Evolutionary conservation across 92 coral and sea anemone species (phyloP).

Genomic region (Porites cylindrica): DNA sequence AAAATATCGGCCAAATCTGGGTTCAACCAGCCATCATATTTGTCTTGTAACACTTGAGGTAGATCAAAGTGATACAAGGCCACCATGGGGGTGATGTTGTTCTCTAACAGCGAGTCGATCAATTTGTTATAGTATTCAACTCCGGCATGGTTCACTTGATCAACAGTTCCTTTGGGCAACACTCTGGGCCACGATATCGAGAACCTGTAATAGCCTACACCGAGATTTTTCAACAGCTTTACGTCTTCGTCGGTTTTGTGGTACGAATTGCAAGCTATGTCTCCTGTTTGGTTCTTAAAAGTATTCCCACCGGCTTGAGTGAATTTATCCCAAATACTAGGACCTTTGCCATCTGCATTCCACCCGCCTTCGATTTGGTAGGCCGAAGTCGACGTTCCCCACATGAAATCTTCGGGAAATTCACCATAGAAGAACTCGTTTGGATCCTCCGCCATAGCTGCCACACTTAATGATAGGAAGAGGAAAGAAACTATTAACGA

Average conservation of each 20-base stretch:
- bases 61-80: constrained; percentile 89
- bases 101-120: constrained; percentile 70
- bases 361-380: constrained; percentile 96
- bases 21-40: constrained; percentile 79
- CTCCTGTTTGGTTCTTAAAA: constrained; percentile 73
- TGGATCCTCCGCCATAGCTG: constrained; percentile 23
- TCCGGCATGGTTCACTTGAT: constrained; percentile 70
- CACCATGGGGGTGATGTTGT: constrained; percentile 78
- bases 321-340: constrained; percentile 87
- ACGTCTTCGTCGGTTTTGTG: constrained; percentile 81
- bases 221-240: constrained; percentile 73
- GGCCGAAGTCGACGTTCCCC: constrained; percentile 95
- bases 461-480: not conserved
- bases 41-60: constrained; percentile 86
- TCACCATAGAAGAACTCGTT: constrained; percentile 50
- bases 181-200: constrained; percentile 93
- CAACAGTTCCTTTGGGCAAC: constrained; percentile 76
- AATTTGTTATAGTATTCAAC: constrained; percentile 80
- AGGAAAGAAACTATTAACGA: not conserved
- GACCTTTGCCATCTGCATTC: constrained; percentile 91
- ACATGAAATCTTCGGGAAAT: constrained; percentile 87
- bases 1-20: constrained; percentile 67
- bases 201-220: constrained; percentile 86
- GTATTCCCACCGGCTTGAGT: constrained; percentile 71
- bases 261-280: constrained; percentile 87